These are phyloP conservation scores for Eonycteris spelaea DNA, from an alignment of 2,113 vertebrate genomes.

Conservation along the genomic window DNA sequence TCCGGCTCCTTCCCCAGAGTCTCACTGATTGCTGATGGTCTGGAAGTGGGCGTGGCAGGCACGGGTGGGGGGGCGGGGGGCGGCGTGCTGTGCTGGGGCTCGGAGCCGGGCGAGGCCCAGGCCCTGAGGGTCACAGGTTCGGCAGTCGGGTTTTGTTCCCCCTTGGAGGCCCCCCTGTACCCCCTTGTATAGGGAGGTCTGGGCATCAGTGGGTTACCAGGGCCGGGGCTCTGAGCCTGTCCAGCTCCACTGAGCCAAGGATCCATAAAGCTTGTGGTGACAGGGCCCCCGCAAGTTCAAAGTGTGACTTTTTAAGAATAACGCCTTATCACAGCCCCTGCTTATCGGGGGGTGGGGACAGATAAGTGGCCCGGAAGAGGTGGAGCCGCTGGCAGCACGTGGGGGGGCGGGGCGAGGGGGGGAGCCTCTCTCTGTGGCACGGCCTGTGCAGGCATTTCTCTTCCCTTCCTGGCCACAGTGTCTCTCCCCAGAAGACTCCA, in stretches of 20 bases:
- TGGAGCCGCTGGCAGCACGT: neutral
- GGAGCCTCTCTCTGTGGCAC: rapidly evolving
- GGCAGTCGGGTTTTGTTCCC: neutral
- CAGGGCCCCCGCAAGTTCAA: neutral
- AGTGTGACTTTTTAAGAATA: neutral
- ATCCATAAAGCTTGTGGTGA: neutral
- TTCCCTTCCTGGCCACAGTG: neutral
- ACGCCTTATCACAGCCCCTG: rapidly evolving
- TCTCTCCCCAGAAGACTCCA: constrained; percentile 30
- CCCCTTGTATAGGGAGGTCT: neutral
- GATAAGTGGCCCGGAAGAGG: neutral
- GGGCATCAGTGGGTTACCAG: neutral
- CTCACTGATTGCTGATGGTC: rapidly evolving
- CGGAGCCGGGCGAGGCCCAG: rapidly evolving
- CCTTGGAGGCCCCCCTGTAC: neutral
- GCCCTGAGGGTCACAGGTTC: rapidly evolving
- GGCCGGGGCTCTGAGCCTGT: neutral
- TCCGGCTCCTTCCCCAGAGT: rapidly evolving
- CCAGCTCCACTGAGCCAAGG: rapidly evolving
- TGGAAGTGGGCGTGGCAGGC: rapidly evolving
- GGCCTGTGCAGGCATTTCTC: neutral
- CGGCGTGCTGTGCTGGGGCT: neutral
- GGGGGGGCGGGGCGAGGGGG: neutral
- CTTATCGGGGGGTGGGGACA: neutral
- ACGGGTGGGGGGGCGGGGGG: rapidly evolving